Evolutionary conservation across 2,113 vertebrate species (phyloP), one percentile per base, ranked within the genome.

Genomic region (Zosterops pallidus): DNA sequence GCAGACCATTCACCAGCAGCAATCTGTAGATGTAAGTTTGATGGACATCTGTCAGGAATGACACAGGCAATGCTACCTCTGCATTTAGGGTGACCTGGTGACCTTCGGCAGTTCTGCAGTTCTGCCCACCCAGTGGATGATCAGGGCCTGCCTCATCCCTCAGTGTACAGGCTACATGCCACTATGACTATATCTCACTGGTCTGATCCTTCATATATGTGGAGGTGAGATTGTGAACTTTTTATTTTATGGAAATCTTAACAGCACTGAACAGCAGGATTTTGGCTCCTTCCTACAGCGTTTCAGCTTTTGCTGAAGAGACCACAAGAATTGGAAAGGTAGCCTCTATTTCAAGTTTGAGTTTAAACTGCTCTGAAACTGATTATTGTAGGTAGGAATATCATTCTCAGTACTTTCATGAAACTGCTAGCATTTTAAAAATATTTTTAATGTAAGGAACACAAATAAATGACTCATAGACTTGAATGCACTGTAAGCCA

Each of bases 321-420:
- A 64, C 70, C 44, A n/a, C 25, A 72, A 79, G 63, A 80, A 62
- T 19, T 94, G 68, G 63, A 90, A 59, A 83, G 68, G 67, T 59
- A 74, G 14, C 16, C n/a, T 90, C 28, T 55, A 37, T 77, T 92
- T 37, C 33, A 76, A 71, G 7, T 53, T 74, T 18, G 50, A 62
- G 55, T 63, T 75, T 72, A 79, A 77, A 70, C 21, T 77, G 29
- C 60, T 80, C 46, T 63, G 78, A 59, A 85, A 92, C 92, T 63
- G 74, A 88, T 29, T 89, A 24, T 46, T 83, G 71, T 46, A 93
- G 82, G 59, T 90, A 68, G 71, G 55, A 91, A 90, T 92, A 86
- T 83, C 31, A 55, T 91, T 86, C 75, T 46, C 52, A 74, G 50
- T 59, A 65, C 42, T 83, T 89, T 55, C 0, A 3, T 60, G 64